Conservation (phyloP, 2,888 invertebrate species). For the Thymelicus lineola region DNA sequence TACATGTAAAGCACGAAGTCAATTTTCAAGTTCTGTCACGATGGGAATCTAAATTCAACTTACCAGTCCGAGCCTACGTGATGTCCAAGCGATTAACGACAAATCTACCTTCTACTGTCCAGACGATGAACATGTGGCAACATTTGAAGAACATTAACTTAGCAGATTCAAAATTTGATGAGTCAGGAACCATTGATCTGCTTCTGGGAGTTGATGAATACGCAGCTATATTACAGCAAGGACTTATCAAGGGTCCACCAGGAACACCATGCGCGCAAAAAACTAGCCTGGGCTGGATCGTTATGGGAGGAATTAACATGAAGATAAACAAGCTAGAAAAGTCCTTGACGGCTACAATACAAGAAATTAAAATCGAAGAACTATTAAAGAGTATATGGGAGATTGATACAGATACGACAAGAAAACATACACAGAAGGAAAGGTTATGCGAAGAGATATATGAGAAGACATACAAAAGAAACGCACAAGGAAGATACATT, state of each 20-base stretch:
- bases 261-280: constrained; percentile 4
- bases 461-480: too few relatives aligned
- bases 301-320: too few relatives aligned
- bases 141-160: too few relatives aligned
- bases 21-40: background rate
- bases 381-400: constrained; percentile 36
- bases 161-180: too few relatives aligned
- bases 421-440: constrained; percentile 42
- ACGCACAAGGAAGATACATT: too few relatives aligned
- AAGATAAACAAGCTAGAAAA: too few relatives aligned
- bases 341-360: too few relatives aligned
- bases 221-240: constrained; percentile 24
- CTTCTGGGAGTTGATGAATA: constrained; percentile 43
- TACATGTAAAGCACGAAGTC: too few relatives aligned
- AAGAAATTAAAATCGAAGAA: too few relatives aligned
- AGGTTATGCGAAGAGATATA: background rate
- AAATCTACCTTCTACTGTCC: background rate
- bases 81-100: background rate
- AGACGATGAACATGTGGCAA: background rate
- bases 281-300: too few relatives aligned
- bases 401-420: constrained; percentile 36
- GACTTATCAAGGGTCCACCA: constrained; percentile 7
- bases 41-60: too few relatives aligned
- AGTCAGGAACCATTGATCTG: constrained; percentile 39
- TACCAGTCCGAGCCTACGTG: background rate